Evolutionary conservation across 1,140 invertebrate genomes (phyloP).

Genomic region (Himalopsyche phryganea): DNA sequence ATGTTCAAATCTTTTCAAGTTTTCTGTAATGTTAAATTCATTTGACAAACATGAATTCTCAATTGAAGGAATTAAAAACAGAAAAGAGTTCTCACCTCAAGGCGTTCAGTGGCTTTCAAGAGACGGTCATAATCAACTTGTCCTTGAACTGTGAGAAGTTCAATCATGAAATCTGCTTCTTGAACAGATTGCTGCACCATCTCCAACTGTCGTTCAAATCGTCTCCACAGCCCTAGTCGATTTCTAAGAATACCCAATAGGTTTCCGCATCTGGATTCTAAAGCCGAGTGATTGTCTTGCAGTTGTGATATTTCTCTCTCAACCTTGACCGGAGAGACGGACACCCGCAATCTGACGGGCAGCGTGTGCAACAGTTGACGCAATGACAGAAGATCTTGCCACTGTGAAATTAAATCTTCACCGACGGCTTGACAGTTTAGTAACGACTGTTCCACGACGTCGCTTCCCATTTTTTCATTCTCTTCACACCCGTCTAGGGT

Average conservation of each 20-base stretch:
- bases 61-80: too few relatives aligned
- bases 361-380: constrained; percentile 72
- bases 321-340: constrained; percentile 68
- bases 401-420: constrained; percentile 63
- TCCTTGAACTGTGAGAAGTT: constrained; percentile 73
- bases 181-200: constrained; percentile 73
- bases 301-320: constrained; percentile 71
- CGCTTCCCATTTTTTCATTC: constrained; percentile 66
- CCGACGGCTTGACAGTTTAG: constrained; percentile 62
- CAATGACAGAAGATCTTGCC: constrained; percentile 71
- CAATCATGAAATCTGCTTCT: constrained; percentile 82
- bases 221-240: constrained; percentile 65
- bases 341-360: constrained; percentile 66
- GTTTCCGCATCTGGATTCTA: constrained; percentile 66
- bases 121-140: constrained; percentile 77
- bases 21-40: too few relatives aligned
- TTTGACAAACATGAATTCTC: too few relatives aligned
- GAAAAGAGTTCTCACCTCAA: constrained; percentile 63
- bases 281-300: constrained; percentile 65
- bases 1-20: too few relatives aligned
- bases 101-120: constrained; percentile 72
- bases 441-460: constrained; percentile 65
- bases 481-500: constrained; percentile 68
- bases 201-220: constrained; percentile 72
- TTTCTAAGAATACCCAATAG: constrained; percentile 62